phyloP scores from a whole-genome alignment of 1,140 invertebrate species.

The Meloidogyne chitwoodi region DNA sequence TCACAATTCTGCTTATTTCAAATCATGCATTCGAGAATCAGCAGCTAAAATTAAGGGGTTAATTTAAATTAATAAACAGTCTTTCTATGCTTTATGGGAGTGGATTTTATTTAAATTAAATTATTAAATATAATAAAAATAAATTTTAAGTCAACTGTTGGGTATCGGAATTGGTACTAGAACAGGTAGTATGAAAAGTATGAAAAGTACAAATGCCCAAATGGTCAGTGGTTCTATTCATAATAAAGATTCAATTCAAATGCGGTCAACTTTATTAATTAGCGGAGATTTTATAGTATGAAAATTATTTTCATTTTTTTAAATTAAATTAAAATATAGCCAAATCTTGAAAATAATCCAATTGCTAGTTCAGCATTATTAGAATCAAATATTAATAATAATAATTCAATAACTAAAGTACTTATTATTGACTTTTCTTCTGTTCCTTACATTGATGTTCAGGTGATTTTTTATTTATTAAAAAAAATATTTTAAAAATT shows the following conservation, averaged over 20 bases:
- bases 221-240: conserved; percentile 1
- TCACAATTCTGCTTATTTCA: conserved; percentile 40
- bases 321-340: conserved; percentile 16
- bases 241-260: conserved; percentile 30
- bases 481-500: neutral
- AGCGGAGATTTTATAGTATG: conserved; percentile 47
- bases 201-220: conserved; percentile 30
- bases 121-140: too few species aligned
- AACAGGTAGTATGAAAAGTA: conserved; percentile 47
- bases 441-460: conserved; percentile 34
- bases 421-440: conserved; percentile 45
- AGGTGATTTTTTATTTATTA: conserved; percentile 10
- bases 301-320: neutral
- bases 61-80: too few species aligned
- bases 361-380: conserved; percentile 4
- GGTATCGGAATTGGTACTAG: conserved; percentile 48
- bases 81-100: neutral
- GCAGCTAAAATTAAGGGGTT: conserved; percentile 43
- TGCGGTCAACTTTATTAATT: conserved; percentile 43
- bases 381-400: conserved; percentile 8
- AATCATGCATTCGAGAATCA: conserved; percentile 15
- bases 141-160: conserved; percentile 38
- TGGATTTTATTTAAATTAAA: too few species aligned
- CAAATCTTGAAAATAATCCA: conserved; percentile 39
- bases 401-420: conserved; percentile 34